Evolutionary conservation across 2,797 vertebrate species (phyloP), one percentile per base, ranked within the genome.

Genomic region (Staurois parvus): DNA sequence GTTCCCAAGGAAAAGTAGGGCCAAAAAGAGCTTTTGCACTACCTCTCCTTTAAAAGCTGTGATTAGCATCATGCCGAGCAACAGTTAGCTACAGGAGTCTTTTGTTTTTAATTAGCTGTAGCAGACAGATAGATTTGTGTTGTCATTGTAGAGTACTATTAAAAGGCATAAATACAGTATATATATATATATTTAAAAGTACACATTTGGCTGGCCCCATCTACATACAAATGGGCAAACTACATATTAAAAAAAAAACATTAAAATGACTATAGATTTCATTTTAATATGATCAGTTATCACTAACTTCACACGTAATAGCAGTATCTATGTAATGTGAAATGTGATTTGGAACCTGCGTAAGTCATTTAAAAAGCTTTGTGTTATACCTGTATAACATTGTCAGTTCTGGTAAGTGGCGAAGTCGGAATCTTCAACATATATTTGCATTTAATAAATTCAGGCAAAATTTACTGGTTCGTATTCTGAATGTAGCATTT

Each of bases 371-470:
- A 78, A 52, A 26, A 30, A 15, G 37, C 37, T 28, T 64, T 24
- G 34, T 78, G 37, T 30, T 67, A 64, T 15, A 48, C 24, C 42
- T n/a, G 42, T 17, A 68, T 30, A 48, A 52, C 42, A 48, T 40
- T 34, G 45, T 64, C 42, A 67, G 11, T 32, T 40, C 34, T 48
- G n/a, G 37, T 37, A 37, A 37, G 37, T 37, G 37, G 24, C 24
- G 32, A 30, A 10, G 52, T 13, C n/a, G 13, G 30, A 40, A 84
- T 79, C 26, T 62, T 48, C 29, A 73, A 83, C 28, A 73, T 79
- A 45, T 73, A 74, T 85, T 79, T 80, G 56, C 70, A 80, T 85
- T 30, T 24, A 75, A 52, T 29, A 79, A 24, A 85, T 67, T 79
- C 26, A 42, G 26, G 34, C 30, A 79, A 67, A 24, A 34, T 26